phyloP scores from a whole-genome alignment of 2,888 invertebrate genomes.

The Tachina grossa region DNA sequence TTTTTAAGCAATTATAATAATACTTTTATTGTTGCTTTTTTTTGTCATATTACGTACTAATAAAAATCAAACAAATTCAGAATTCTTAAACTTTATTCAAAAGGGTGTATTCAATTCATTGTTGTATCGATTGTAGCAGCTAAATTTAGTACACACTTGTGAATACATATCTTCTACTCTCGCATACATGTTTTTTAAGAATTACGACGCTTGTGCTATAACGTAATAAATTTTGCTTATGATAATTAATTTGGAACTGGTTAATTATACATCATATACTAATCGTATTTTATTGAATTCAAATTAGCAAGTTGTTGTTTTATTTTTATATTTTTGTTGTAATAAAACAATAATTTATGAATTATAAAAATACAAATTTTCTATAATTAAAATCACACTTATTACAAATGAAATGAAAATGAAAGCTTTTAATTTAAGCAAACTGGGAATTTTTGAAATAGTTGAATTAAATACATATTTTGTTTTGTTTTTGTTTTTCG shows the following conservation, averaged over 20 bases:
- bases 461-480: not conserved
- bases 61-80: constrained; percentile 33
- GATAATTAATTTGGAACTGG: constrained; percentile 16
- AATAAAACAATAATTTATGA: constrained; percentile 28
- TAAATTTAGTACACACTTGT: not conserved
- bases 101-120: not conserved
- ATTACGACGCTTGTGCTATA: constrained; percentile 7
- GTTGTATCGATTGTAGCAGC: not conserved
- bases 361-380: constrained; percentile 51
- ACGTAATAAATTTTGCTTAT: not conserved
- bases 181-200: not conserved
- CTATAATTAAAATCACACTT: constrained; percentile 36
- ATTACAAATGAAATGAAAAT: constrained; percentile 29
- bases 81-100: not conserved
- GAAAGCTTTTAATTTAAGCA: not conserved
- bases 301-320: not conserved
- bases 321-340: not conserved
- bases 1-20: constrained; percentile 48
- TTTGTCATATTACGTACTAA: constrained; percentile 18
- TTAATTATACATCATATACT: not conserved
- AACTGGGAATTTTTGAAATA: not conserved
- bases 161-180: not conserved
- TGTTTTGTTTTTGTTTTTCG: not conserved
- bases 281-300: not conserved
- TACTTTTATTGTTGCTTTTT: constrained; percentile 11